Evolutionary conservation across 1,140 invertebrate genomes (phyloP), one percentile per base, ranked within the genome.

Genomic region (Sycobia sp.): DNA sequence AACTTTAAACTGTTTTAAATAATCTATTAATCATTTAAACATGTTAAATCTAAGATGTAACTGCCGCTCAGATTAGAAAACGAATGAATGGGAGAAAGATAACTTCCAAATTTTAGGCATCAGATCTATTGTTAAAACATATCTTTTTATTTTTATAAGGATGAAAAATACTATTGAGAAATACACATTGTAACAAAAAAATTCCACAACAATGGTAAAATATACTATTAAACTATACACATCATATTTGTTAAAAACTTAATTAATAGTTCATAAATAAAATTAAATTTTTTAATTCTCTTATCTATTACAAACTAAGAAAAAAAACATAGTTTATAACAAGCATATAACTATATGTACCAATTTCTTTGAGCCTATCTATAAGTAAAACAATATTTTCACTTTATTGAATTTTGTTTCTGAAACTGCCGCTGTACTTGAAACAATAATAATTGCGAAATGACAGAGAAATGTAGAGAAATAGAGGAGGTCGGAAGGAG

Each of bases 381-480:
- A n/a, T n/a, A n/a, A n/a, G n/a, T n/a, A n/a, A n/a, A n/a, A n/a
- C n/a, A n/a, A n/a, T n/a, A 22, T 47, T n/a, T 27, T 27, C 44
- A 47, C 11, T 9, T 47, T 25, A 41, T n/a, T n/a, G n/a, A n/a
- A n/a, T n/a, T n/a, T n/a, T 47, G 23, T 4, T 50, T 18, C 1
- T n/a, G 20, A 10, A 11, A 29, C 3, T 18, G 22, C n/a, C 0
- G n/a, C 8, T 56, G 25, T 23, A 34, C 13, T 1, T 2, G 16
- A 8, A 27, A 29, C 47, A 47, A 41, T 60, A 54, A 54, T 43
- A 1, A 66, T 50, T 51, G 36, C 54, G 22, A 36, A 53, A 57
- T 51, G 20, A 56, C n/a, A 34, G 14, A 34, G 46, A 0, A 27
- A 43, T 10, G 11, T 5, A 25, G 20, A 27, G 32, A 49, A 8